Conservation (phyloP, 2,797 vertebrate species). For the Pantherophis vulpinus region DNA sequence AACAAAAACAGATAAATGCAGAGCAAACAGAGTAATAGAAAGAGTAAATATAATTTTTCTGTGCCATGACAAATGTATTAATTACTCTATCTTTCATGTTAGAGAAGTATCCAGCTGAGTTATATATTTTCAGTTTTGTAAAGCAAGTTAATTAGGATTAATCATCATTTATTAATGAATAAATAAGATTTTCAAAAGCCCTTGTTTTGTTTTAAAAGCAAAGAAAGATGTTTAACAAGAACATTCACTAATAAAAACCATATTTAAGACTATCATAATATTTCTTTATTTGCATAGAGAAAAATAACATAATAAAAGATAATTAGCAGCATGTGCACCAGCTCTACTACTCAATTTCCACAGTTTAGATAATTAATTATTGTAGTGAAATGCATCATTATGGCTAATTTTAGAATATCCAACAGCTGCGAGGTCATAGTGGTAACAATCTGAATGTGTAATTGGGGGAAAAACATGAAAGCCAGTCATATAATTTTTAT, state of each 20-base stretch:
- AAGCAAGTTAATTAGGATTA: conserved; percentile 30
- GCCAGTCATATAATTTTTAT: conserved; percentile 67
- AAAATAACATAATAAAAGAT: conserved; percentile 76
- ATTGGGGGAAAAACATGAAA: conserved; percentile 66
- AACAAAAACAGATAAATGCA: not conserved
- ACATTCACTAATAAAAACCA: conserved; percentile 72
- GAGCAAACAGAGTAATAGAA: not conserved
- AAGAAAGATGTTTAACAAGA: conserved; percentile 50
- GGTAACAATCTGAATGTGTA: conserved; percentile 65
- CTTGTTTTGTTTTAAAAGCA: conserved; percentile 16
- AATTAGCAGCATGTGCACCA: conserved; percentile 75
- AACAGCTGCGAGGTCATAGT: conserved; percentile 75
- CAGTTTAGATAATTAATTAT: conserved; percentile 79
- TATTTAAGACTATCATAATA: conserved; percentile 75
- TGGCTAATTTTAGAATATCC: conserved; percentile 74
- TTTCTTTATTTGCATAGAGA: conserved; percentile 77
- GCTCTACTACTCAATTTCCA: conserved; percentile 75
- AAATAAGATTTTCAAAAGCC: conserved; percentile 33
- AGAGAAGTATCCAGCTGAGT: not conserved
- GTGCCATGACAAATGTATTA: not conserved
- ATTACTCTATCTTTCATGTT: not conserved
- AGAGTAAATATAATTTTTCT: not conserved
- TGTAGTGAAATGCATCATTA: conserved; percentile 74
- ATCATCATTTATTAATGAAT: conserved; percentile 29
- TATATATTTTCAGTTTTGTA: conserved; percentile 8